Conservation (phyloP, 1,140 invertebrate genomes). For the Teleopsis dalmanni region DNA sequence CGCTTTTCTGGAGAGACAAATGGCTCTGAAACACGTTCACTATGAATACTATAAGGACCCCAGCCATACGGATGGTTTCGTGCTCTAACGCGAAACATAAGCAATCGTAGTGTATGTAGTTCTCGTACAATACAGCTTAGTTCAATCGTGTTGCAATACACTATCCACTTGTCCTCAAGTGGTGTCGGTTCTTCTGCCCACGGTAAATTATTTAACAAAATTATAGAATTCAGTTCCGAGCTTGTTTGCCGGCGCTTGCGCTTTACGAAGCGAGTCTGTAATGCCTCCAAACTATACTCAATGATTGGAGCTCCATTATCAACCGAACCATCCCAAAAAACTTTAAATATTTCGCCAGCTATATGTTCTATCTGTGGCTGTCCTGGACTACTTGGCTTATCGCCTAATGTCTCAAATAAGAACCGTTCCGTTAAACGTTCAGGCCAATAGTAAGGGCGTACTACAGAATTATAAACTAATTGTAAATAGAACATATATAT, state of each 20-base stretch:
- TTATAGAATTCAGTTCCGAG: neutral
- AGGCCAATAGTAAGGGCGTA: constrained; percentile 59
- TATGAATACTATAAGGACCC: constrained; percentile 56
- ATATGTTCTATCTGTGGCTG: constrained; percentile 57
- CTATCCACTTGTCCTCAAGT: constrained; percentile 55
- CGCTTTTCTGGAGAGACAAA: constrained; percentile 34
- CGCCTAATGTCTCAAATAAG: constrained; percentile 65
- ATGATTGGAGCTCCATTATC: constrained; percentile 59
- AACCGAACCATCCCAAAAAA: constrained; percentile 61
- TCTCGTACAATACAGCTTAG: constrained; percentile 68
- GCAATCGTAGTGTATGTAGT: constrained; percentile 57
- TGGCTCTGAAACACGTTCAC: constrained; percentile 48
- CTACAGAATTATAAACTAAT: constrained; percentile 57
- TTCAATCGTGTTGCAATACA: constrained; percentile 75
- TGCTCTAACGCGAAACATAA: constrained; percentile 68
- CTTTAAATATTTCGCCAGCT: constrained; percentile 58
- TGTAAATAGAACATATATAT: constrained; percentile 65
- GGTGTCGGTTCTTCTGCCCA: constrained; percentile 31
- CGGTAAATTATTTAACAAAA: neutral
- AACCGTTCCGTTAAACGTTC: constrained; percentile 55
- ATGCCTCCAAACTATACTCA: constrained; percentile 54
- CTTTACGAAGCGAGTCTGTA: constrained; percentile 22
- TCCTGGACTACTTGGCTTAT: constrained; percentile 59
- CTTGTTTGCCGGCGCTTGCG: constrained; percentile 4
- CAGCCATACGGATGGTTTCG: constrained; percentile 70